phyloP scores from a whole-genome alignment of 2,113 vertebrate species.

The Nannobrachium achirus region DNA sequence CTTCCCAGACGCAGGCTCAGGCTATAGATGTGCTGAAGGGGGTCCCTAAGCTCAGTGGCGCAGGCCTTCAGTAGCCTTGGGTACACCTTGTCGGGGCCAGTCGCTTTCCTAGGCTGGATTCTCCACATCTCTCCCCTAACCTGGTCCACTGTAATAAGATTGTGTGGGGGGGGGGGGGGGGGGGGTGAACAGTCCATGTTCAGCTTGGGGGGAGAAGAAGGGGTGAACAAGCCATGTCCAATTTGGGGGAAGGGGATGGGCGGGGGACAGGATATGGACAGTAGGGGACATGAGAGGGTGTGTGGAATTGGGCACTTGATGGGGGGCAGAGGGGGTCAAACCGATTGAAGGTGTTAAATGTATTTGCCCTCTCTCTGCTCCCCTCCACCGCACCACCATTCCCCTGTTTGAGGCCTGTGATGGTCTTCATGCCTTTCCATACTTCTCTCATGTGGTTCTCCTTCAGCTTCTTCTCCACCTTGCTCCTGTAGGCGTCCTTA shows the following conservation, averaged over 20 bases:
- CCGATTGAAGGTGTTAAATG: background rate
- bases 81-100: constrained; percentile 4
- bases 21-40: background rate
- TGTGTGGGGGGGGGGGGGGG: no score
- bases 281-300: no score
- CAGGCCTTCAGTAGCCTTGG: constrained; percentile 2
- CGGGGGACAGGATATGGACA: no score
- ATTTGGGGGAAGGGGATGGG: no score
- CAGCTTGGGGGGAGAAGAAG: no score
- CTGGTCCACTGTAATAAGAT: no score
- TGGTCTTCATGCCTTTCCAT: constrained; percentile 1
- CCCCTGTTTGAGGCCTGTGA: background rate
- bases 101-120: background rate
- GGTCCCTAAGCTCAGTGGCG: background rate
- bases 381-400: background rate
- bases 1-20: no score
- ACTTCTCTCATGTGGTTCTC: constrained; percentile 6
- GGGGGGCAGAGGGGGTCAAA: background rate
- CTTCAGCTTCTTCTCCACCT: constrained; percentile 4
- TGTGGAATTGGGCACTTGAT: no score
- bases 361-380: constrained; percentile 1
- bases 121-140: background rate
- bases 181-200: no score
- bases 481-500: no score
- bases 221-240: no score